Base-by-base conservation (phyloP, 2,888 invertebrate species). In the Ornithoptera alexandrae region DNA sequence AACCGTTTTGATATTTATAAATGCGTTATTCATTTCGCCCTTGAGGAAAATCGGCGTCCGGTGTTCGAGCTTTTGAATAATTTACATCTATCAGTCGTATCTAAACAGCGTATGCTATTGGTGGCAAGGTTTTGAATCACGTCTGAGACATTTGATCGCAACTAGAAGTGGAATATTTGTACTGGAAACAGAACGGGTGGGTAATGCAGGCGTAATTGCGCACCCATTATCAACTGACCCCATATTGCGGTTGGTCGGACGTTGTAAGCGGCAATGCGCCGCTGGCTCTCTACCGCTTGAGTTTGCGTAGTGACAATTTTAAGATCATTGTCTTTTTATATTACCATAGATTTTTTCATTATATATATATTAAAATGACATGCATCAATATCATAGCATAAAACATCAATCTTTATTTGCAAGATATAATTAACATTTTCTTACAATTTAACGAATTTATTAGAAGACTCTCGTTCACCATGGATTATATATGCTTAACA, bases 211-310 rank as follows among this genome's bases (percentile, higher is more conserved):
- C 83, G 84, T 92, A 91, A 91, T 92, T 90, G 91, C 86, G 78
- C 85, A 82, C 81, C 80, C 84, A 89, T 90, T 91, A 91, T 90
- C 91, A 81, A 82, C 85, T 90, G 92, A 91, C 91, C 91, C 87
- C 86, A 88, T 90, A 89, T 87, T 89, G 90, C 81, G 89, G 90
- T 87, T 78, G 82, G 81, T 76, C 79, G 80, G 77, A 73, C 76
- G 76, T 76, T 77, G 77, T 46, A 66, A 66, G 46, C 60, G 74
- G 75, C 77, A 76, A 78, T 77, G 79, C 79, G 83, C 83, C 80
- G 74, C 75, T 68, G 79, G 82, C 80, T 74, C 73, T 73, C 75
- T 74, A 77, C 46, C 46, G 66, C 46, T 59, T 30, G 46, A 57
- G 61, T 57, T 30, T 50, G 22, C 22, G 22, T 39, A 24, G 39